These are phyloP conservation scores for Yponomeuta plumbellus DNA, from an alignment of 2,888 invertebrate genomes.

Conservation along the genomic window DNA sequence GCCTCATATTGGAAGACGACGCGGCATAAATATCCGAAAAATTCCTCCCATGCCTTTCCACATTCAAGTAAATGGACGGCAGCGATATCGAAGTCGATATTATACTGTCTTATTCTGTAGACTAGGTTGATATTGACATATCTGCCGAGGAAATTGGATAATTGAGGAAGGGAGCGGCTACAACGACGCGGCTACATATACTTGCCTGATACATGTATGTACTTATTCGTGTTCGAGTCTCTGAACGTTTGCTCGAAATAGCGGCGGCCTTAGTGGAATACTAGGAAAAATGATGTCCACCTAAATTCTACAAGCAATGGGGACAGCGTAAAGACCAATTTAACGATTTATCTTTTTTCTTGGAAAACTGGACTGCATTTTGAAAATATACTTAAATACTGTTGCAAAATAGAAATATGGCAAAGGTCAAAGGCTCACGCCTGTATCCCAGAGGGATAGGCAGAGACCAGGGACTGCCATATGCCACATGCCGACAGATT, in stretches of 20 bases:
- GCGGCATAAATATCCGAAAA: background rate
- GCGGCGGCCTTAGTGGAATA: background rate
- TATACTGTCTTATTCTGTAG: conserved; percentile 24
- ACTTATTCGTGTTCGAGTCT: background rate
- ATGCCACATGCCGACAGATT: too few species aligned
- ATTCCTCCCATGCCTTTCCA: background rate
- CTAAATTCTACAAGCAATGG: background rate
- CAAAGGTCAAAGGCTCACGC: too few species aligned
- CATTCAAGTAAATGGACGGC: background rate
- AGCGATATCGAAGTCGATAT: background rate
- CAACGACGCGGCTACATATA: conserved; percentile 17
- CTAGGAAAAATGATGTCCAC: background rate
- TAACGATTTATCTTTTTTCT: background rate
- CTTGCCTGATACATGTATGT: background rate
- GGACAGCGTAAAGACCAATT: background rate
- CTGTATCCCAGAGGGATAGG: too few species aligned
- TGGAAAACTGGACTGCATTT: background rate
- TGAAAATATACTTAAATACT: too few species aligned
- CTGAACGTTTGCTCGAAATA: background rate
- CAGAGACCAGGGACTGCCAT: too few species aligned
- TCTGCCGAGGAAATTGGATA: conserved; percentile 65
- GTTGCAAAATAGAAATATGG: too few species aligned
- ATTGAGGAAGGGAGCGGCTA: conserved; percentile 66
- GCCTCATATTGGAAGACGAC: background rate
- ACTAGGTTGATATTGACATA: conserved; percentile 40